Evolutionary conservation across 2,113 vertebrate genomes (phyloP), one percentile per base, ranked within the genome.

Genomic region (Ophiodon elongatus): DNA sequence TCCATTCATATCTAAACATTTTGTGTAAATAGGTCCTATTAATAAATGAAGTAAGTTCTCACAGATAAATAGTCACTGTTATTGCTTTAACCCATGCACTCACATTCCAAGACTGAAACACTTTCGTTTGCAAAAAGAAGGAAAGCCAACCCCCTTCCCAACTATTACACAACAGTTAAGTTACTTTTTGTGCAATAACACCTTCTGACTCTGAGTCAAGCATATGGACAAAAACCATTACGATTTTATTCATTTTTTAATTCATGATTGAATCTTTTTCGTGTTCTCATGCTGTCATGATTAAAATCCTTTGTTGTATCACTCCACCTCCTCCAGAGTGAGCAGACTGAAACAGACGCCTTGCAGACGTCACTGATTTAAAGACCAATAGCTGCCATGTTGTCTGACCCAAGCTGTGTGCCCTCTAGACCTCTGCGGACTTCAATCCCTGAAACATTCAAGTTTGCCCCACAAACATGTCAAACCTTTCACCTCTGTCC

Each of bases 131-230:
- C 43, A 56, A 56, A 64, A 41, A 78, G 64, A 15, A n/a, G 11
- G 21, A 76, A 72, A 57, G n/a, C 7, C 63, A 71, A 57, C 29
- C 7, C n/a, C 15, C 39, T 33, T 77, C 62, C 60, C 75, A 43
- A n/a, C 73, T 71, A 45, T 85, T 85, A 21, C 31, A 54, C 81
- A 88, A 90, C 68, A 65, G 29, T 29, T 13, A 29, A 41, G 52
- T 70, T 70, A 64, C 73, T 64, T 79, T 79, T 62, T 82, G 59
- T 70, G 50, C 39, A 82, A 79, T 60, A 64, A 81, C 73, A 39
- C 31, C 21, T 76, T 70, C 37, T 43, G 57, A 65, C 33, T 76
- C 6, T 56, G 21, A 72, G 35, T 47, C 17, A 0, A 27, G 54
- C 37, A 59, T 47, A 59, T 75, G 27, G 23, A 45, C 29, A 47